A percentile compares a stretch with the other conserved stretches of the same genome.
These are phyloP conservation scores for Scaptomyza polygonia DNA, from an alignment of 2,888 invertebrate species.

Conservation along the genomic window DNA sequence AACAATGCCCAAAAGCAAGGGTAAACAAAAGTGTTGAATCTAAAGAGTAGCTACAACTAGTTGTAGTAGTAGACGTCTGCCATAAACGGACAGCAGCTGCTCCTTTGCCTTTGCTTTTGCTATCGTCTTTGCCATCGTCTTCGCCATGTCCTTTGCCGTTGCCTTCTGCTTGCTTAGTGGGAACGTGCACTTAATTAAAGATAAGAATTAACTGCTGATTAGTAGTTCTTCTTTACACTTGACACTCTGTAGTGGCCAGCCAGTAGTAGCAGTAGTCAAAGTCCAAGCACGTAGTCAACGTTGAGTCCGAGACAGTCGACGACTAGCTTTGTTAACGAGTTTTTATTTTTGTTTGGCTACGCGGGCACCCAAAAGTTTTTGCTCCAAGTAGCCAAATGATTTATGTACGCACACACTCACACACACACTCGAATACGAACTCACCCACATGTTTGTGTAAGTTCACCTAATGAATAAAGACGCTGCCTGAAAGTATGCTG, in stretches of 20 bases:
- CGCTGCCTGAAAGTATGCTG: constrained; percentile 43
- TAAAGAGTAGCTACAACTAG: constrained; percentile 29
- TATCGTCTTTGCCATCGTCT: constrained; percentile 1
- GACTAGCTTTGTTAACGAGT: constrained; percentile 67
- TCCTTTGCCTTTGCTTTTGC: not conserved
- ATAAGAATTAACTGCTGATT: constrained; percentile 84
- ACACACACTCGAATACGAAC: constrained; percentile 4
- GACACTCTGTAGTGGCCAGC: constrained; percentile 62
- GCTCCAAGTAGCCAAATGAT: constrained; percentile 75
- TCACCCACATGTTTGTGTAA: constrained; percentile 6
- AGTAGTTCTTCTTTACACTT: constrained; percentile 82
- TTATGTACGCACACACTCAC: constrained; percentile 63
- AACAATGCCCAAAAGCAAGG: constrained; percentile 66
- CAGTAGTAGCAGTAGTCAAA: constrained; percentile 3
- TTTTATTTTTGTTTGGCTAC: constrained; percentile 71
- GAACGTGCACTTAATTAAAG: constrained; percentile 84
- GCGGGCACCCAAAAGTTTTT: constrained; percentile 59
- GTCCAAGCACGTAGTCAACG: constrained; percentile 63
- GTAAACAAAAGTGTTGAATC: constrained; percentile 77
- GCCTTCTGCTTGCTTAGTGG: constrained; percentile 58
- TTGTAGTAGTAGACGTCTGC: constrained; percentile 44
- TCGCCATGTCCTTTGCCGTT: constrained; percentile 21
- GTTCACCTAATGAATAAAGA: constrained; percentile 13
- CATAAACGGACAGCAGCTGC: constrained; percentile 59
- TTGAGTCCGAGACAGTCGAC: constrained; percentile 40